Conservation (phyloP, 2,113 vertebrate genomes). For the Chauna torquata region DNA sequence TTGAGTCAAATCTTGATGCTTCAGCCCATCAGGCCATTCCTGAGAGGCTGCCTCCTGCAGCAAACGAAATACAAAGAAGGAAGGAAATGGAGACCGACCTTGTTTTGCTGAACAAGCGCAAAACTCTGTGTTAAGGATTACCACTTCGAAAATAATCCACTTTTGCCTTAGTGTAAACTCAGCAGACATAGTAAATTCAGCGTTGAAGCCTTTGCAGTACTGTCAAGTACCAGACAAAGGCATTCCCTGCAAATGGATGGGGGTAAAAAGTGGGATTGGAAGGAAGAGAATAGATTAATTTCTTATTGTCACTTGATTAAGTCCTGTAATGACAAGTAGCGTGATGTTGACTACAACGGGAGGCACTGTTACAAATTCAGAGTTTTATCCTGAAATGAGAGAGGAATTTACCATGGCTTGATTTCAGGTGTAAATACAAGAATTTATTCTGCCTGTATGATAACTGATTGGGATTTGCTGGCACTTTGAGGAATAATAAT, state of each 20-base stretch:
- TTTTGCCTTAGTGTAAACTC: constrained; percentile 34
- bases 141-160: constrained; percentile 24
- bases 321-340: neutral
- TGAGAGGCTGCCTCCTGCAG: neutral
- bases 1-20: constrained; percentile 43
- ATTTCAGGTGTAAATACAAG: neutral
- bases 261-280: neutral
- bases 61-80: neutral
- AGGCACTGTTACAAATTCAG: neutral
- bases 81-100: neutral
- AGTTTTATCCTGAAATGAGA: neutral
- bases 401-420: neutral
- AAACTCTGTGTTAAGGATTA: constrained; percentile 34
- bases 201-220: neutral
- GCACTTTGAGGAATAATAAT: neutral
- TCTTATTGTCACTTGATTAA: neutral
- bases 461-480: neutral
- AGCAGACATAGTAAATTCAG: constrained; percentile 26
- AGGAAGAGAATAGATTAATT: constrained; percentile 16
- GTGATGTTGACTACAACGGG: neutral
- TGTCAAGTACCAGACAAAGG: neutral
- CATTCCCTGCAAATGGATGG: constrained; percentile 1
- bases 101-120: constrained; percentile 38
- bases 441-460: neutral
- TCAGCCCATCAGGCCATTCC: neutral